phyloP scores from a whole-genome alignment of 92 coral and sea anemone species.

The Phenganax subtilis region DNA sequence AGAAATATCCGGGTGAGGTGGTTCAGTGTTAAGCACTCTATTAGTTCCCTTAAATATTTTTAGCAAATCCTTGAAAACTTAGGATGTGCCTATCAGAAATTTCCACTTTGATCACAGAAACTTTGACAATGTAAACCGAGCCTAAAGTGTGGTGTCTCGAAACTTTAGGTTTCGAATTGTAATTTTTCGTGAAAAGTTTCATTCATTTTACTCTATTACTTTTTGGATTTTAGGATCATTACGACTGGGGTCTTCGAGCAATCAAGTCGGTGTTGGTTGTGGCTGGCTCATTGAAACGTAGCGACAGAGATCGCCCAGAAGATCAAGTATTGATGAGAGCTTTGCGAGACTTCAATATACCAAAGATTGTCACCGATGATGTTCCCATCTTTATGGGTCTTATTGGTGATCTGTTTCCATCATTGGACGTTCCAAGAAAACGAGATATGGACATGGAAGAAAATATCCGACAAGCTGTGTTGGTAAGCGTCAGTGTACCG shows the following conservation, averaged over 20 bases:
- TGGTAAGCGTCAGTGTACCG: conserved; percentile 50
- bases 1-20: no score
- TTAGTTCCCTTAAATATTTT: no score
- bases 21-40: no score
- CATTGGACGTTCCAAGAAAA: conserved; percentile 97
- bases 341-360: conserved; percentile 98
- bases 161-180: no score
- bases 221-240: conserved; percentile 65
- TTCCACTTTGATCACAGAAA: no score
- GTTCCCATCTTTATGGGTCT: conserved; percentile 98
- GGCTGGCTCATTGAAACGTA: conserved; percentile 96
- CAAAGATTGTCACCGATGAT: conserved; percentile 99
- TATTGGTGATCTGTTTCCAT: conserved; percentile 99
- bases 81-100: no score
- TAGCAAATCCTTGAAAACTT: no score
- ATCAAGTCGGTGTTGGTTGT: conserved; percentile 98
- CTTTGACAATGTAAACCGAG: no score
- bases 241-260: conserved; percentile 99
- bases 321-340: conserved; percentile 99
- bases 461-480: conserved; percentile 71
- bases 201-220: neutral
- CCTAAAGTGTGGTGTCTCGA: no score
- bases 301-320: conserved; percentile 94
- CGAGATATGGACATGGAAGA: conserved; percentile 98
- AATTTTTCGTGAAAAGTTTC: no score